Conservation (phyloP, 1,140 invertebrate genomes). For the Drosophila truncata region DNA sequence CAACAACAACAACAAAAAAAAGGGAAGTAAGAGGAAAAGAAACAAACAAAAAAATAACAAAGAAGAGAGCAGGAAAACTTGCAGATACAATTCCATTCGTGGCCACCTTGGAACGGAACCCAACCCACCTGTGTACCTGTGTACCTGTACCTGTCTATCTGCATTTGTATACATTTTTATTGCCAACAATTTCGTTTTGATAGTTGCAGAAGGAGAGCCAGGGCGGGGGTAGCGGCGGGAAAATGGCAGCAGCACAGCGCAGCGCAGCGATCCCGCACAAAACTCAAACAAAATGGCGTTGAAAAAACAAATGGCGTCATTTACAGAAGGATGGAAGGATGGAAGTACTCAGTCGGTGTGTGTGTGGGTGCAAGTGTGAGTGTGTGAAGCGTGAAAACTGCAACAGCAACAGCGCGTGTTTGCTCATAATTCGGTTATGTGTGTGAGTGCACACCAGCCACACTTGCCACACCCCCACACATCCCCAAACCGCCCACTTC, state of each 20-base stretch:
- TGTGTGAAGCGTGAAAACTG: conserved; percentile 51
- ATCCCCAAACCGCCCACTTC: not conserved
- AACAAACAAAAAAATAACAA: conserved; percentile 18
- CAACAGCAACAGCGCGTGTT: conserved; percentile 52
- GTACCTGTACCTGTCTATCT: conserved; percentile 62
- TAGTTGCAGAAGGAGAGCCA: conserved; percentile 53
- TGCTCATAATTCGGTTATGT: conserved; percentile 75
- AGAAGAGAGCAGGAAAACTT: conserved; percentile 48
- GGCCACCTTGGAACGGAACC: too few relatives aligned
- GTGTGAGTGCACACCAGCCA: conserved; percentile 8
- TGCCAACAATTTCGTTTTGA: conserved; percentile 80
- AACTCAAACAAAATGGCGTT: conserved; percentile 80
- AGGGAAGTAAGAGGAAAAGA: not conserved
- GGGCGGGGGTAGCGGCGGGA: not conserved
- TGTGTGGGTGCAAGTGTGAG: not conserved
- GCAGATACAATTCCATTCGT: conserved; percentile 45
- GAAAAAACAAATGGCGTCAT: conserved; percentile 80
- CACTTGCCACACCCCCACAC: not conserved
- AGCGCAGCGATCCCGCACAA: conserved; percentile 37
- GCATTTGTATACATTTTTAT: conserved; percentile 82
- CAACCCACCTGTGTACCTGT: too few relatives aligned
- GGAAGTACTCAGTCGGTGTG: not conserved
- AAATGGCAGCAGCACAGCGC: too few relatives aligned
- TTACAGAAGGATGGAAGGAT: conserved; percentile 41
- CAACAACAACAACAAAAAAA: too few relatives aligned